Evolutionary conservation across 2,888 invertebrate genomes (phyloP).

Genomic region (Leucophenga montana): DNA sequence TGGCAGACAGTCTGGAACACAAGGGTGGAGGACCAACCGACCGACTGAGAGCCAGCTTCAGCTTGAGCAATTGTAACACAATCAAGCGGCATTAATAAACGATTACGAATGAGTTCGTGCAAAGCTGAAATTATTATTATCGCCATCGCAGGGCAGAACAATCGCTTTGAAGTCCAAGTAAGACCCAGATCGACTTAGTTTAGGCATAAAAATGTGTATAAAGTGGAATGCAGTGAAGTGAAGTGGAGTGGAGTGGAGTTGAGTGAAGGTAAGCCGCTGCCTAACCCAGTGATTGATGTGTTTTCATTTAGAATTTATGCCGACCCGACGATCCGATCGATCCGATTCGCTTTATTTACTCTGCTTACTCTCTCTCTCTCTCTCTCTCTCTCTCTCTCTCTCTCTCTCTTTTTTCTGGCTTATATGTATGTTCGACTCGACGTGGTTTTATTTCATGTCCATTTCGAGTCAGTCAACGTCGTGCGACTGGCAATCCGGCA

Average conservation of each 20-base stretch:
- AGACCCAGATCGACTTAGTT: not conserved
- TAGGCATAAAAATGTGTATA: not conserved
- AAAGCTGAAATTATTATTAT: conserved; percentile 34
- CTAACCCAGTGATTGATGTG: conserved; percentile 62
- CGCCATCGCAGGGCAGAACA: not conserved
- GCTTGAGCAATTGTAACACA: conserved; percentile 29
- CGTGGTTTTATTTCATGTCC: conserved; percentile 19
- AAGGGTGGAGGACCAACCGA: not conserved
- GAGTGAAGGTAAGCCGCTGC: conserved; percentile 20
- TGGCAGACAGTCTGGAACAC: not conserved
- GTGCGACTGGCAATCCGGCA: conserved; percentile 7
- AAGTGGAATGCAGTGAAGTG: not conserved
- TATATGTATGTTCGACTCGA: not conserved
- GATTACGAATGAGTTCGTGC: conserved; percentile 35
- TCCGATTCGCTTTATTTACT: conserved; percentile 22
- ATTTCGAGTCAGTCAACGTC: conserved; percentile 27
- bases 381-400: no score
- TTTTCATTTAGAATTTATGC: conserved; percentile 67
- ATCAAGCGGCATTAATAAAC: conserved; percentile 35
- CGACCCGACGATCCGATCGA: conserved; percentile 59
- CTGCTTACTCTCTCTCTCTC: no score
- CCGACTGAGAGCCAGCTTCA: not conserved
- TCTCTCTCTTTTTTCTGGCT: no score
- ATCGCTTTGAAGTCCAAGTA: not conserved
- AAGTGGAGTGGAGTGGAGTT: not conserved